These are phyloP conservation scores for Platycnemis pennipes DNA, from an alignment of 2,888 invertebrate species.

Conservation along the genomic window DNA sequence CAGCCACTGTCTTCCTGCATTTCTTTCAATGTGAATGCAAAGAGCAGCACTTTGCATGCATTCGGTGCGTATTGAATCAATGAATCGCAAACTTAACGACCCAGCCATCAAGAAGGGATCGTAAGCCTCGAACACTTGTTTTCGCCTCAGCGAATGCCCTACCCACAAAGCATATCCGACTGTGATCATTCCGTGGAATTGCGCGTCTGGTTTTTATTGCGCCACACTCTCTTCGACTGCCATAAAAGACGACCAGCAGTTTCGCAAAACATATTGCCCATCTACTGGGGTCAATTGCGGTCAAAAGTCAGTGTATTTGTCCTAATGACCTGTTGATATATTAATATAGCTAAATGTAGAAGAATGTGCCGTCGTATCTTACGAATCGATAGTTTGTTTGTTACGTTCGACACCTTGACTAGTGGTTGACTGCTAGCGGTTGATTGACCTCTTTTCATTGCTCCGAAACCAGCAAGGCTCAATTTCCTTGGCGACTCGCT, in stretches of 20 bases:
- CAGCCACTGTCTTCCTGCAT: not conserved
- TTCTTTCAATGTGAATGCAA: not conserved
- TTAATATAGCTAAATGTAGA: not conserved
- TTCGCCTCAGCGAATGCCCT: not conserved
- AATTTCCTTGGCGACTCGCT: not conserved
- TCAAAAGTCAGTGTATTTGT: conserved; percentile 15
- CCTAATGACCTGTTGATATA: conserved; percentile 2
- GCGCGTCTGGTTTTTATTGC: not conserved
- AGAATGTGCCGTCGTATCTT: not conserved
- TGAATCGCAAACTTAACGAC: not conserved
- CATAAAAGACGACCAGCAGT: not conserved
- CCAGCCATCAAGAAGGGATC: not conserved
- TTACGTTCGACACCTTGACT: not conserved
- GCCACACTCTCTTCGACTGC: not conserved
- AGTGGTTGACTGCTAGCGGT: not conserved
- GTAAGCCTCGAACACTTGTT: too few relatives aligned
- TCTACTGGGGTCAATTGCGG: not conserved
- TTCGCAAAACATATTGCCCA: not conserved
- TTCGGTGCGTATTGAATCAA: not conserved
- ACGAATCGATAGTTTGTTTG: not conserved
- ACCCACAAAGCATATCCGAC: not conserved
- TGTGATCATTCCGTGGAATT: not conserved
- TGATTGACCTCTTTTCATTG: not conserved
- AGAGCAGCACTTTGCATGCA: not conserved
- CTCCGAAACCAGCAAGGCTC: not conserved